These are phyloP conservation scores for Spisula subtruncata DNA, from an alignment of 2,888 invertebrate genomes.

Conservation along the genomic window DNA sequence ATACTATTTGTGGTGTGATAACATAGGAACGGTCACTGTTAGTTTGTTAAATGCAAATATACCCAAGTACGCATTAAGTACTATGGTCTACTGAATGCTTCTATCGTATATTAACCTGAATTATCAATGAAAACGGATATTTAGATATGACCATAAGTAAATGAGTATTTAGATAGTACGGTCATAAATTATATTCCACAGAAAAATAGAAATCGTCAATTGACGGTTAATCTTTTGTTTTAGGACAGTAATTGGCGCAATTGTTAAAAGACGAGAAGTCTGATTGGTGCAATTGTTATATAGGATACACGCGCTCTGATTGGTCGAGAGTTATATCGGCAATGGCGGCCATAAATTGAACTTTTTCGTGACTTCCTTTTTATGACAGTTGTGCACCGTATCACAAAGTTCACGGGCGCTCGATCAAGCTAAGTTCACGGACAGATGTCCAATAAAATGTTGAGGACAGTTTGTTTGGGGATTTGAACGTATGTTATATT, in stretches of 20 bases:
- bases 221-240: background rate
- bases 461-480: background rate
- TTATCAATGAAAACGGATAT: background rate
- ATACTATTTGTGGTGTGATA: no score
- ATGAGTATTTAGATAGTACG: background rate
- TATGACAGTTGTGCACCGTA: background rate
- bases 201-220: background rate
- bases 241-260: background rate
- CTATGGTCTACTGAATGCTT: no score
- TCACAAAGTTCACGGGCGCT: background rate
- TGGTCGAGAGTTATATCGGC: background rate
- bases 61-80: no score
- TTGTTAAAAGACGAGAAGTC: background rate
- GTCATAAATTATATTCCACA: background rate
- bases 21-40: no score
- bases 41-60: no score
- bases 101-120: no score
- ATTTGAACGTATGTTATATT: background rate
- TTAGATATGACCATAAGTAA: background rate
- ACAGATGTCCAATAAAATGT: background rate
- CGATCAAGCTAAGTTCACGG: background rate
- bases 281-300: no score
- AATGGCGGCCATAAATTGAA: slow-evolving; percentile 2
- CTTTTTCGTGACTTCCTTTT: background rate
- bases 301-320: background rate